Evolutionary conservation across 1,140 invertebrate species (phyloP).

Genomic region (Caenorhabditis elegans): DNA sequence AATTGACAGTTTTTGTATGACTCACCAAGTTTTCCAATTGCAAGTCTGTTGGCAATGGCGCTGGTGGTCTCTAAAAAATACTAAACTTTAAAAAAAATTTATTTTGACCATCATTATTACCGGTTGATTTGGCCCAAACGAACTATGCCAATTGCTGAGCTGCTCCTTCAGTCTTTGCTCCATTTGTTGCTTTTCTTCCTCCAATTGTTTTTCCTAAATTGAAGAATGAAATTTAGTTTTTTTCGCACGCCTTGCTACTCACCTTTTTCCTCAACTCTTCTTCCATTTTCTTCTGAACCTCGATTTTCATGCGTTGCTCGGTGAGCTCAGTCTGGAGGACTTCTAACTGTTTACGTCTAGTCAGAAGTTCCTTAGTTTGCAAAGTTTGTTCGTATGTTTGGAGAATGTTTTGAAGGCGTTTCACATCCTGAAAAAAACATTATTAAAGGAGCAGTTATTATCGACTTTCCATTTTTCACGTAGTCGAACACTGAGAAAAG

Average conservation of each 20-base stretch:
- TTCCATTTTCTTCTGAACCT: conserved; percentile 34
- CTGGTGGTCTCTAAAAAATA: neutral
- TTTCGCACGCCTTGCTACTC: too few relatives aligned
- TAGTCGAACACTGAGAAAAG: too few relatives aligned
- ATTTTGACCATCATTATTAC: neutral
- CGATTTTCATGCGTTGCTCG: conserved; percentile 23
- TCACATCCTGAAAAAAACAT: conserved; percentile 5
- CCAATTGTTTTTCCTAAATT: conserved; percentile 30
- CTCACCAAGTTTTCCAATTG: neutral
- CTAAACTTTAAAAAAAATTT: neutral
- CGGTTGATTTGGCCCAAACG: neutral
- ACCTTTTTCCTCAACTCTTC: conserved; percentile 35
- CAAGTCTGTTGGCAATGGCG: neutral
- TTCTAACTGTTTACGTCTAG: conserved; percentile 24
- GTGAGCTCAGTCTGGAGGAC: conserved; percentile 37
- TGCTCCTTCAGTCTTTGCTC: conserved; percentile 15
- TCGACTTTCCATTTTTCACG: too few relatives aligned
- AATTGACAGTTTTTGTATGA: neutral
- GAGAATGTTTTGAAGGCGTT: conserved; percentile 26
- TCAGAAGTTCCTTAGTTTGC: conserved; percentile 39
- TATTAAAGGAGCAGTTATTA: too few relatives aligned
- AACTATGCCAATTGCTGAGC: conserved; percentile 22
- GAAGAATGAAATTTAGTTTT: neutral
- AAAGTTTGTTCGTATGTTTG: conserved; percentile 35
- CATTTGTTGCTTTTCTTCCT: conserved; percentile 14